phyloP scores from a whole-genome alignment of 2,888 invertebrate genomes.

The Acronicta psi region DNA sequence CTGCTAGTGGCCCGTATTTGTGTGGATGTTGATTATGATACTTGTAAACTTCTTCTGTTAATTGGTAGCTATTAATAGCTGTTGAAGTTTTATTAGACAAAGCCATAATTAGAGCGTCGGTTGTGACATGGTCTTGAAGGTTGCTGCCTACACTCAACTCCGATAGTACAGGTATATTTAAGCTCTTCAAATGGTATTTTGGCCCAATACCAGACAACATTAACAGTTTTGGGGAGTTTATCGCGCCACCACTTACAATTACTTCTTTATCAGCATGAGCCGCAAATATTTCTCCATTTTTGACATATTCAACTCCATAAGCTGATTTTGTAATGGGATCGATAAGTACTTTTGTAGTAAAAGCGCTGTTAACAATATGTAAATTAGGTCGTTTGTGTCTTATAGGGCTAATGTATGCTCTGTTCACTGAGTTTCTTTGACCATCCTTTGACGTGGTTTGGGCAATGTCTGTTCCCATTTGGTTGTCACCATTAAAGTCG shows the following conservation, averaged over 20 bases:
- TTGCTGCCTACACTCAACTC: slow-evolving; percentile 93
- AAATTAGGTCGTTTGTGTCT: slow-evolving; percentile 87
- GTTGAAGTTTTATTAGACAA: slow-evolving; percentile 89
- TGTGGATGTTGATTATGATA: slow-evolving; percentile 76
- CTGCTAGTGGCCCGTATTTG: slow-evolving; percentile 86
- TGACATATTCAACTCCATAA: slow-evolving; percentile 77
- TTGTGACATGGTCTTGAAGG: slow-evolving; percentile 93
- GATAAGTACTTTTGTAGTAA: slow-evolving; percentile 89
- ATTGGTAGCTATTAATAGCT: slow-evolving; percentile 71
- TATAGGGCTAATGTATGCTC: slow-evolving; percentile 91
- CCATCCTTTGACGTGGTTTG: slow-evolving; percentile 91
- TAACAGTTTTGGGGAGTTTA: slow-evolving; percentile 90
- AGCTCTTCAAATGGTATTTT: slow-evolving; percentile 81
- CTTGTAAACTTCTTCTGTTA: slow-evolving; percentile 78
- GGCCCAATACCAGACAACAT: slow-evolving; percentile 92
- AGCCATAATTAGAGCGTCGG: slow-evolving; percentile 83
- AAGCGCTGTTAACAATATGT: slow-evolving; percentile 84
- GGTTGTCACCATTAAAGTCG: slow-evolving; percentile 89
- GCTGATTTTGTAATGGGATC: slow-evolving; percentile 87
- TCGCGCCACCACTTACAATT: slow-evolving; percentile 88
- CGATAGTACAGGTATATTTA: slow-evolving; percentile 88
- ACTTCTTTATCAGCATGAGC: slow-evolving; percentile 90
- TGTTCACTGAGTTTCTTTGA: slow-evolving; percentile 89
- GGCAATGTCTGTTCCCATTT: slow-evolving; percentile 90
- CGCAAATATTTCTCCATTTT: slow-evolving; percentile 78